Base-by-base conservation (phyloP, 2,113 vertebrate genomes). In the Anarrhichthys ocellatus region DNA sequence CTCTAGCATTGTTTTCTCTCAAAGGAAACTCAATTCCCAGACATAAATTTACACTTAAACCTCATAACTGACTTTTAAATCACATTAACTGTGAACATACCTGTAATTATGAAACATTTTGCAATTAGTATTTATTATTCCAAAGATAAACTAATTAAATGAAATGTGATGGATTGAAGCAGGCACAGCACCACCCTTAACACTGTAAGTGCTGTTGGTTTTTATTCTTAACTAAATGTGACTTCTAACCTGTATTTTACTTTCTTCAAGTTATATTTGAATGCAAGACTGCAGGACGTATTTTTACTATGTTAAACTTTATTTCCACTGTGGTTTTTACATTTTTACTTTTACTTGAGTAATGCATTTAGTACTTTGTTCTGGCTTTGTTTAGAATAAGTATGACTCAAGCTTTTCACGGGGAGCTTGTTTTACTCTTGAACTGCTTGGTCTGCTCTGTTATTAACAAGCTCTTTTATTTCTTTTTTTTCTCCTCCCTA, bases 391-490 rank as follows among this genome's bases (percentile, higher is more conserved):
- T 88, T 80, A 75, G 81, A 84, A 81, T 81, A 87, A 85, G 70
- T 83, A 84, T 87, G 90, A 87, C 69, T 88, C 78, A 67, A 46
- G 54, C 62, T 70, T 83, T 70, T 82, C 32, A 71, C 15, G 64
- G 27, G 29, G 48, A 22, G 73, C 61, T 86, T 87, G 77, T 85
- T 84, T 87, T 78, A 38, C 69, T 24, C 46, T 71, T 73, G 52
- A 87, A 81, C 50, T 65, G 76, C 78, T 85, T 88, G 66, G 58
- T 76, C 84, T 62, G 66, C 50, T 88, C 84, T 92, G 90, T 90
- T 89, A 92, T 92, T 88, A 90, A 81, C 84, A 78, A 76, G 86
- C 88, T 78, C 87, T 77, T 22, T 77, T 13, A 75, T 84, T 42
- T 52, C 69, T 56, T 82, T 71, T 67, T 36, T 36, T 29, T 17